These are phyloP conservation scores for Agrochola macilenta DNA, from an alignment of 2,888 invertebrate genomes.

Conservation along the genomic window DNA sequence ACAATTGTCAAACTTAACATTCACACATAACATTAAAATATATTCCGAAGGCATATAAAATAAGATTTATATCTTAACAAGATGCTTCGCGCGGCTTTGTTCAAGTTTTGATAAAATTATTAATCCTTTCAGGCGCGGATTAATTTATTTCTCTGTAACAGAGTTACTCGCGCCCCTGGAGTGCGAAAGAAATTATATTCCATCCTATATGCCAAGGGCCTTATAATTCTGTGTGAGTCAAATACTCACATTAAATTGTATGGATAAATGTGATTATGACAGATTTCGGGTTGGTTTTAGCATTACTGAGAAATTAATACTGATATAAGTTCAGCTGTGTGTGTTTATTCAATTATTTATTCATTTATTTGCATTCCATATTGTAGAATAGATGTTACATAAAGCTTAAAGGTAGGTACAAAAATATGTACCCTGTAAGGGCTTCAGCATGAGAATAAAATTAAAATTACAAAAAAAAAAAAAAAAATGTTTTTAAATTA, in stretches of 20 bases:
- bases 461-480: too few relatives aligned
- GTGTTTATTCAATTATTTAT: not conserved
- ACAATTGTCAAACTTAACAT: constrained; percentile 12
- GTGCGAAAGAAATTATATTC: constrained; percentile 53
- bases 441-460: too few relatives aligned
- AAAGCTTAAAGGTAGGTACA: too few relatives aligned
- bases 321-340: constrained; percentile 6
- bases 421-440: too few relatives aligned
- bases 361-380: too few relatives aligned
- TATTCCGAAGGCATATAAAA: constrained; percentile 52
- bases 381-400: too few relatives aligned
- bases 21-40: constrained; percentile 28
- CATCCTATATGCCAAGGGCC: constrained; percentile 1
- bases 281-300: constrained; percentile 17
- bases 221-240: constrained; percentile 28
- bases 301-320: constrained; percentile 23
- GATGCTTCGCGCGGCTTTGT: constrained; percentile 48
- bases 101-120: constrained; percentile 66
- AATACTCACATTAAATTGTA: constrained; percentile 54
- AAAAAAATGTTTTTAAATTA: too few relatives aligned
- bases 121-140: constrained; percentile 62
- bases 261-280: constrained; percentile 19
- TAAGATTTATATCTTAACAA: constrained; percentile 55
- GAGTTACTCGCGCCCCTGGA: constrained; percentile 44
- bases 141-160: constrained; percentile 60